Percentiles rank a stretch among this genome's conserved stretches.
Evolutionary conservation across 2,888 invertebrate species (phyloP).

Genomic region (Pardosa pseudoannulata): DNA sequence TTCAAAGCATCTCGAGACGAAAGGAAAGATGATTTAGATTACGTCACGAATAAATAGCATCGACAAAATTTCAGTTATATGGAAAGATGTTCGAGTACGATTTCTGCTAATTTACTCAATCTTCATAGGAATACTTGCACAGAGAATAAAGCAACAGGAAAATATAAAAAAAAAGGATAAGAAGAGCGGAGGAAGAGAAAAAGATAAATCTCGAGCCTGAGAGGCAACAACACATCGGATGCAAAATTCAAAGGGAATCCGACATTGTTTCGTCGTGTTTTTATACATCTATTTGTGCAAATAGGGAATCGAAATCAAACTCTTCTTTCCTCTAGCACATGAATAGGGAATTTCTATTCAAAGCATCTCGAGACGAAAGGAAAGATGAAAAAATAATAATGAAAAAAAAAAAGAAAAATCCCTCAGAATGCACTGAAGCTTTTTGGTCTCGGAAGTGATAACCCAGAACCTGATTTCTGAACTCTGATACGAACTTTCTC

Average conservation of each 20-base stretch:
- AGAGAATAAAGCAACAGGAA: too few relatives aligned
- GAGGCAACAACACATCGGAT: neutral
- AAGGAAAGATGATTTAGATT: slow-evolving; percentile 5
- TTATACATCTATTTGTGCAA: neutral
- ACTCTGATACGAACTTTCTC: slow-evolving; percentile 23
- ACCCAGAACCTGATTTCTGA: slow-evolving; percentile 1
- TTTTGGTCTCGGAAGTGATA: neutral
- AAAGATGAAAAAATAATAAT: too few relatives aligned
- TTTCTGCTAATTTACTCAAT: too few relatives aligned
- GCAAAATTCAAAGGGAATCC: neutral
- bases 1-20: slow-evolving; percentile 3
- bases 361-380: neutral
- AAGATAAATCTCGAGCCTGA: too few relatives aligned
- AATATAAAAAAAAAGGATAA: too few relatives aligned
- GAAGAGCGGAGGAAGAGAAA: too few relatives aligned
- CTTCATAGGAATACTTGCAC: too few relatives aligned
- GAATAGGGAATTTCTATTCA: slow-evolving; percentile 24
- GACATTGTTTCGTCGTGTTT: neutral
- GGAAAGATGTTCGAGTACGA: too few relatives aligned
- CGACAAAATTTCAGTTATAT: too few relatives aligned
- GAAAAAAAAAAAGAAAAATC: slow-evolving; percentile 10
- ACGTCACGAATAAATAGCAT: too few relatives aligned
- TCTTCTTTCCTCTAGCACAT: neutral
- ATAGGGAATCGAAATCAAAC: slow-evolving; percentile 5
- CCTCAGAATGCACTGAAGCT: neutral